Conservation (phyloP, 2,797 vertebrate genomes). For the Coracias cyanogaster region DNA sequence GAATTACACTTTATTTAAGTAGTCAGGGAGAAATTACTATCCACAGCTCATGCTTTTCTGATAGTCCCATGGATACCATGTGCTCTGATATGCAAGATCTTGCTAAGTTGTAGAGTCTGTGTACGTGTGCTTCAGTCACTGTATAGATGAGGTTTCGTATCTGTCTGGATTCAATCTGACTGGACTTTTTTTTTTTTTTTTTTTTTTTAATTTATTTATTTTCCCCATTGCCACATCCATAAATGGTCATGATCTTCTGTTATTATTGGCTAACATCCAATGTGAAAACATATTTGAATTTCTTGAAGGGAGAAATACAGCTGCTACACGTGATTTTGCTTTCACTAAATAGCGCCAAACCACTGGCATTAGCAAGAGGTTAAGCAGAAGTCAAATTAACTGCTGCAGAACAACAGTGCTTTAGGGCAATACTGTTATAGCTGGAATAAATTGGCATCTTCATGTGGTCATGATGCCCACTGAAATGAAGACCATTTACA, state of each 20-base stretch:
- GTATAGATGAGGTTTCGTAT: not conserved
- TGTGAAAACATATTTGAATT: not conserved
- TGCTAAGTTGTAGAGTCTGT: not conserved
- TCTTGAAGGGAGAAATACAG: not conserved
- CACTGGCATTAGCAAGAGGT: not conserved
- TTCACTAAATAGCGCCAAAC: not conserved
- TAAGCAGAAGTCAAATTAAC: not conserved
- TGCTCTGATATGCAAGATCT: not conserved
- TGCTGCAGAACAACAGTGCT: not conserved
- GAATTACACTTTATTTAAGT: not conserved
- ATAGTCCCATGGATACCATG: not conserved
- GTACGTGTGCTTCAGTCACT: fast-evolving
- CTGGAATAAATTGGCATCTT: not conserved
- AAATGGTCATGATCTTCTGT: not conserved
- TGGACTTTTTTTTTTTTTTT: not conserved
- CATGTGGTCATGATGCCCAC: not conserved
- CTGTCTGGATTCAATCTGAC: not conserved
- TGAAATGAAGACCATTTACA: not conserved
- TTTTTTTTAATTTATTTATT: not conserved
- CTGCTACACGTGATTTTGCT: not conserved
- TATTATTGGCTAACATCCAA: not conserved
- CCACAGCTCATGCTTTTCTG: not conserved
- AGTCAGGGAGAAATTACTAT: not conserved
- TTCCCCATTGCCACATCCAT: not conserved
- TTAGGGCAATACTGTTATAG: not conserved